These are phyloP conservation scores for Semnornis frantzii DNA, from an alignment of 2,113 vertebrate species.

Conservation along the genomic window DNA sequence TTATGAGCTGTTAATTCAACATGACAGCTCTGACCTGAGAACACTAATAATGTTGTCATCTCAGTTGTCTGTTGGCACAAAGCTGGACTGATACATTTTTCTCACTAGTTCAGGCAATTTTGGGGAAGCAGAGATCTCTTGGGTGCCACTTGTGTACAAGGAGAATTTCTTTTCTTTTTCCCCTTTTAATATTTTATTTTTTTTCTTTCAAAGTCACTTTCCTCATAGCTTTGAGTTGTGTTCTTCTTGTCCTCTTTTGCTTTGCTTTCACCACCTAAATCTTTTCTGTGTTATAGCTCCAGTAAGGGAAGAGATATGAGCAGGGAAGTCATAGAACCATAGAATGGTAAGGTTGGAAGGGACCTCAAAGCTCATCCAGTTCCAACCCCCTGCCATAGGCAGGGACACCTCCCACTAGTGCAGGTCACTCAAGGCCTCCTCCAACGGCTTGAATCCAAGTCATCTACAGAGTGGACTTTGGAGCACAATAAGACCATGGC, in stretches of 20 bases:
- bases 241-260: background rate
- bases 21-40: constrained; percentile 25
- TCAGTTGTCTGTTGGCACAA: background rate
- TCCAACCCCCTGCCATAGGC: too few species aligned
- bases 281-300: background rate
- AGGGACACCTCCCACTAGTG: too few species aligned
- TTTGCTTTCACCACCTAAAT: background rate
- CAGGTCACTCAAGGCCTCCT: too few species aligned
- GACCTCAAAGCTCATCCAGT: too few species aligned
- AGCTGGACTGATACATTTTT: background rate
- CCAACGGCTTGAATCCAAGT: too few species aligned
- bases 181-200: too few species aligned
- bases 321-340: background rate
- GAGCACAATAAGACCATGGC: rapidly evolving
- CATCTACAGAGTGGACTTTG: background rate
- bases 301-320: background rate
- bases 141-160: background rate
- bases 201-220: background rate
- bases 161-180: background rate
- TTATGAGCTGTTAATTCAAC: constrained; percentile 15
- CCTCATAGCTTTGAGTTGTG: background rate
- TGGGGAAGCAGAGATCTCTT: background rate
- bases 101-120: background rate
- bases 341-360: too few species aligned
- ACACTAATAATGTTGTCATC: constrained; percentile 9